Percentiles rank a stretch among this genome's conserved stretches.
Conservation (phyloP, 2,888 invertebrate species). For the Acanthosoma haemorrhoidale region DNA sequence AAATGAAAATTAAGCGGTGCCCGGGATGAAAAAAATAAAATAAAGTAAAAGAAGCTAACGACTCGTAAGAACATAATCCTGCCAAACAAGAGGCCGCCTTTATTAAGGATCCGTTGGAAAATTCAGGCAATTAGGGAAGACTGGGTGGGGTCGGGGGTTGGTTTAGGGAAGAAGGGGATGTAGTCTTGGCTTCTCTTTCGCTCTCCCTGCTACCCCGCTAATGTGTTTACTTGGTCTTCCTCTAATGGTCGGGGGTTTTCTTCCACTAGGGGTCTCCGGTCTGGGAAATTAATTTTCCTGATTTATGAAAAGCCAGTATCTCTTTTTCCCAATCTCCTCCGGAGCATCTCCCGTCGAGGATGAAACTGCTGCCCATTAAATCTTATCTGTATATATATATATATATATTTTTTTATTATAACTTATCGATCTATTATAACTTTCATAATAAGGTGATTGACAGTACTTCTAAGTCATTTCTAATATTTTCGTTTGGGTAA, state of each 20-base stretch:
- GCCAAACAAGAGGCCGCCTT: not conserved
- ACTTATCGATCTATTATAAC: no score
- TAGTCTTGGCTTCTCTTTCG: not conserved
- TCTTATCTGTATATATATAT: no score
- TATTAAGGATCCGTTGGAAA: slow-evolving; percentile 1
- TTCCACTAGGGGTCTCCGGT: not conserved
- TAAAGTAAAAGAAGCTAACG: not conserved
- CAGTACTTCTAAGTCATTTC: no score
- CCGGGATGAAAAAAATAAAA: not conserved
- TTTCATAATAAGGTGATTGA: no score
- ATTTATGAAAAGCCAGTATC: slow-evolving; percentile 19
- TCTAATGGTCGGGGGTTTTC: slow-evolving; percentile 1
- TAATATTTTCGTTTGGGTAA: no score
- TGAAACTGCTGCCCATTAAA: no score
- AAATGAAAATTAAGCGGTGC: slow-evolving; percentile 2
- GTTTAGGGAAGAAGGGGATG: not conserved
- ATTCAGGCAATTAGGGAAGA: not conserved
- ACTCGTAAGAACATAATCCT: not conserved
- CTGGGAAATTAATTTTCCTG: slow-evolving; percentile 24
- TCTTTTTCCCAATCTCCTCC: not conserved
- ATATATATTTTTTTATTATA: no score
- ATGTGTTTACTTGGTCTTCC: slow-evolving; percentile 12
- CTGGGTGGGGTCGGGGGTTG: not conserved
- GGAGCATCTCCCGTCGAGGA: no score
- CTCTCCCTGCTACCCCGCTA: not conserved